Percentiles rank a stretch among this genome's conserved stretches.
These are phyloP conservation scores for Stomorhina lunata DNA, from an alignment of 2,888 invertebrate species.

Conservation along the genomic window DNA sequence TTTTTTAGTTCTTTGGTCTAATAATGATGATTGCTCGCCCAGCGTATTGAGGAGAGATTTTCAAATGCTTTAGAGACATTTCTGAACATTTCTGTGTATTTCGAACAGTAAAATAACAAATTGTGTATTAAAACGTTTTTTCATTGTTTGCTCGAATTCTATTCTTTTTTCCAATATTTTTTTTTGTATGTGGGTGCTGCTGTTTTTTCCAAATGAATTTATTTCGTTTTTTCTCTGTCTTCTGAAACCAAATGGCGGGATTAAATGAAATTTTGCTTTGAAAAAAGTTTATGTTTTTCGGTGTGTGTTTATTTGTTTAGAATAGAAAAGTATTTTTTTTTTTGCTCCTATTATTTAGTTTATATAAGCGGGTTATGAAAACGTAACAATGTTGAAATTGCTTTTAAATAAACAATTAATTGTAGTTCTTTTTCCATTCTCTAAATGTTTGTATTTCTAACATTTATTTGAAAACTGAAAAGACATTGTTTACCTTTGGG, in stretches of 20 bases:
- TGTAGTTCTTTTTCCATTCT: conserved; percentile 3
- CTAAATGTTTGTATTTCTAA: conserved; percentile 10
- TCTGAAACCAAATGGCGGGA: conserved; percentile 3
- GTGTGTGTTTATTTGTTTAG: conserved; percentile 8
- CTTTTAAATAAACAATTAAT: conserved; percentile 38
- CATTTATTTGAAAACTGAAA: conserved; percentile 1
- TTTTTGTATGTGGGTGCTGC: conserved; percentile 59
- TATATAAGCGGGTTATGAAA: conserved; percentile 42
- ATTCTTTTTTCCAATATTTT: conserved; percentile 30
- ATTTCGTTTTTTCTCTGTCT: not conserved
- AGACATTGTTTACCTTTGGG: too few species aligned
- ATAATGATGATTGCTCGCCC: not conserved
- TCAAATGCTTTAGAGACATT: conserved; percentile 1
- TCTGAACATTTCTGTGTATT: conserved; percentile 22
- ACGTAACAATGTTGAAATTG: conserved; percentile 25
- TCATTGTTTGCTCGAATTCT: not conserved
- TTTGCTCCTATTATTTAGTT: too few species aligned
- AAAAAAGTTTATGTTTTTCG: not conserved
- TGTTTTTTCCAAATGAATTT: not conserved
- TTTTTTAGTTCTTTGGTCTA: too few species aligned
- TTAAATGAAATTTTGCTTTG: conserved; percentile 27
- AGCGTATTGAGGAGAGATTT: not conserved
- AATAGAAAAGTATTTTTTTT: too few species aligned
- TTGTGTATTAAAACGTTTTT: conserved; percentile 17
- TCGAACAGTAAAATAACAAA: conserved; percentile 22